Conservation (phyloP, 2,797 vertebrate genomes). For the Gila robusta region DNA sequence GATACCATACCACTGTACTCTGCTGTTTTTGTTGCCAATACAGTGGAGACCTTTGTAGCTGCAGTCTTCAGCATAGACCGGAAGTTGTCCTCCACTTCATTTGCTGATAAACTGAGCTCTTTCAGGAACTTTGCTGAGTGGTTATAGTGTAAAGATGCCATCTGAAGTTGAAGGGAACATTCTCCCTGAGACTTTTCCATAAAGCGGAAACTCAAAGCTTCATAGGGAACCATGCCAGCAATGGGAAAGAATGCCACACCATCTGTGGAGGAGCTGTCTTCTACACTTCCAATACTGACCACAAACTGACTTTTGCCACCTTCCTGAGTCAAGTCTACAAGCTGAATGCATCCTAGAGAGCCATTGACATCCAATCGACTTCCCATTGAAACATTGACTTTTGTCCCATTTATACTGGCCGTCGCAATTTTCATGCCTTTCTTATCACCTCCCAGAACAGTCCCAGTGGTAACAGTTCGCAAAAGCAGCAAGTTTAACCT, state of each 20-base stretch:
- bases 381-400: conserved; percentile 93
- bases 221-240: conserved; percentile 74
- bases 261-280: conserved; percentile 75
- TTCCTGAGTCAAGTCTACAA: conserved; percentile 93
- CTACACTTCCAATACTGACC: conserved; percentile 91
- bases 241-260: conserved; percentile 75
- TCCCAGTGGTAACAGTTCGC: conserved; percentile 84
- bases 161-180: conserved; percentile 88
- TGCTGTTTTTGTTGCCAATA: conserved; percentile 93
- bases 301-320: conserved; percentile 89
- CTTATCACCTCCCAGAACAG: conserved; percentile 85
- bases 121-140: conserved; percentile 96
- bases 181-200: conserved; percentile 88
- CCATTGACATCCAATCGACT: conserved; percentile 88
- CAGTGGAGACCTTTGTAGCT: conserved; percentile 93
- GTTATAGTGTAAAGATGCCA: conserved; percentile 98
- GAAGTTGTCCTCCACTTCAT: conserved; percentile 96
- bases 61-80: conserved; percentile 93
- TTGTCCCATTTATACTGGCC: conserved; percentile 94
- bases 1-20: conserved; percentile 98
- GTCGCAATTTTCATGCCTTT: conserved; percentile 95
- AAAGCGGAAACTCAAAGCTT: conserved; percentile 92
- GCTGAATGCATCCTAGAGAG: conserved; percentile 92
- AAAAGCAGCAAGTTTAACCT: conserved; percentile 93
- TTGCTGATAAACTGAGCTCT: conserved; percentile 92